A percentile compares a stretch with the other conserved stretches of the same genome.
phyloP scores from a whole-genome alignment of 1,140 invertebrate species.

The Micrasema minimum region DNA sequence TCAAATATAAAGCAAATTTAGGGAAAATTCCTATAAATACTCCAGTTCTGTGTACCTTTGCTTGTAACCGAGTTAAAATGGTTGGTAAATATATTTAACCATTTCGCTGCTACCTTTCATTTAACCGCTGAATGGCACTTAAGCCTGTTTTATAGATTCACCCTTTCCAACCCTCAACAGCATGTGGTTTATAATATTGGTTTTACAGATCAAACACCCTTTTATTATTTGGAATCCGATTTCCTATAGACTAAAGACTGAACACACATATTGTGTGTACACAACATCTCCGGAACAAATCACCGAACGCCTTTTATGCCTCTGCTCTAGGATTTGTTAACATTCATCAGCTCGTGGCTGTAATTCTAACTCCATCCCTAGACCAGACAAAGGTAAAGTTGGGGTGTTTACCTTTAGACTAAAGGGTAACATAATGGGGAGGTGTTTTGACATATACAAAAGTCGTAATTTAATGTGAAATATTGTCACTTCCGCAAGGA shows the following conservation, averaged over 20 bases:
- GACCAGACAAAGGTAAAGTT: not conserved
- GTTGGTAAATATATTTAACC: no score
- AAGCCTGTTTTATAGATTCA: constrained; percentile 1
- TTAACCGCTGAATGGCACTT: not conserved
- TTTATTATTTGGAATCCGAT: constrained; percentile 10
- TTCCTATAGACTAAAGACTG: constrained; percentile 8
- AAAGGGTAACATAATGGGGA: not conserved
- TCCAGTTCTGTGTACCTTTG: no score
- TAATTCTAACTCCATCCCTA: not conserved
- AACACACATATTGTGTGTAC: not conserved
- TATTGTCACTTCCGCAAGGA: not conserved
- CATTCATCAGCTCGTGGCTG: constrained; percentile 32
- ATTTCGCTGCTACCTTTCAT: not conserved
- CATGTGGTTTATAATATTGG: not conserved
- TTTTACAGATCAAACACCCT: constrained; percentile 11
- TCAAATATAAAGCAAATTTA: no score
- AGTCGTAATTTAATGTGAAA: constrained; percentile 28
- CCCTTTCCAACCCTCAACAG: not conserved
- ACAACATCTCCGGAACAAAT: constrained; percentile 44
- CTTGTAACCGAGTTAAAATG: no score
- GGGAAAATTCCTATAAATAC: no score
- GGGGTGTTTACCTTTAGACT: constrained; percentile 25
- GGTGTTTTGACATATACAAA: constrained; percentile 15
- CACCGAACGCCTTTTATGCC: constrained; percentile 33
- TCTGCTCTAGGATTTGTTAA: constrained; percentile 44